Evolutionary conservation across 2,888 invertebrate genomes (phyloP), one percentile per base, ranked within the genome.

Genomic region (Caenorhabditis macrosperma): DNA sequence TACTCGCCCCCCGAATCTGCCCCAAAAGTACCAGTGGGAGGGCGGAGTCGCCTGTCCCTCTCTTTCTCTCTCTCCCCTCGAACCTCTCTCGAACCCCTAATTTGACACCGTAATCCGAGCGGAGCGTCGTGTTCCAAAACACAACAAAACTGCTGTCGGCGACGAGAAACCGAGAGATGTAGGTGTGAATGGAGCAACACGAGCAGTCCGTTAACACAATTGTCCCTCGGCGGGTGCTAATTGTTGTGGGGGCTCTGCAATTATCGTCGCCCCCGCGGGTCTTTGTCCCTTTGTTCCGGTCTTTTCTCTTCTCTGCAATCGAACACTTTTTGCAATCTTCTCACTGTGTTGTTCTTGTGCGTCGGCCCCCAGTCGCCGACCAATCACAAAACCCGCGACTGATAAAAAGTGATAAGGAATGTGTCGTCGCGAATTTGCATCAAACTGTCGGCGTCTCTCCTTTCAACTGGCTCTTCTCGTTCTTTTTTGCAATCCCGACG

Each of bases 361-460:
- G n/a, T n/a, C n/a, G n/a, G n/a, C n/a, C n/a, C n/a, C n/a, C n/a
- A n/a, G n/a, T 59, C 35, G 9, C 5, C 33, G 33, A 9, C 38
- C 38, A 24, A 28, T 38, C 26, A 26, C 30, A 26, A 4, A 22
- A 44, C 28, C 41, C 41, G 28, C 41, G 26, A 44, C 59, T 57
- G 67, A 60, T 60, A 52, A 35, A 17, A 24, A 26, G 9, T 48
- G 57, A 63, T 46, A 63, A 72, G 55, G 57, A 63, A 20, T 63
- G 64, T 72, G 72, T 72, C 72, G 57, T 26, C 55, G 35, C 28
- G 72, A 63, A 72, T 72, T 72, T 72, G 64, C 55, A 72, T 72
- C 72, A 72, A 72, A 44, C n/a, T 72, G 48, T 72, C 63, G 41
- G 55, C 26, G 48, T 64, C 72, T 72, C 63, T 48, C 38, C 1